Base-by-base conservation (phyloP, 1,140 invertebrate genomes). In the Drosophila biarmipes region DNA sequence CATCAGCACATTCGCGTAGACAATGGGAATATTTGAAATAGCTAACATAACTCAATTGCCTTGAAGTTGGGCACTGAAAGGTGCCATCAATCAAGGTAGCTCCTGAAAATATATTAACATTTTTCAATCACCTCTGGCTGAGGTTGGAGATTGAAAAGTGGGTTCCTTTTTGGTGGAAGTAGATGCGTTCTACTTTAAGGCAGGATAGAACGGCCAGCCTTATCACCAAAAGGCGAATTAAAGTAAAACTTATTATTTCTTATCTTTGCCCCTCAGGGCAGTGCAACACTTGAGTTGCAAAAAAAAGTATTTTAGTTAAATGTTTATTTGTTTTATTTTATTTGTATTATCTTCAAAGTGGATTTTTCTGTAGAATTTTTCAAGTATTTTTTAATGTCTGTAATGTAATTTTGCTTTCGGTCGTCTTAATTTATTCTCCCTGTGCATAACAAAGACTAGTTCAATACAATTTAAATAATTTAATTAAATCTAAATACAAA, bases 31-130 rank as follows among this genome's bases (percentile, higher is more conserved):
- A 58, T 67, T 57, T 75, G 35, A 75, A 75, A 75, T 75, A 27
- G 58, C 55, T 11, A 58, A 59, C 63, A 40, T 68, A 67, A 76
- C 46, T 76, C 62, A 68, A 76, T 76, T 76, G 73, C 63, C 24
- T 59, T 59, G 31, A 76, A 61, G 55, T 68, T 53, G 17, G 34
- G 24, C 24, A 15, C 21, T 49, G 57, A 67, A 49, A 31, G 29
- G 59, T 14, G 27, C 43, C 46, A 52, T 67, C 63, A 52, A 42
- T 63, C 58, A 62, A 34, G 12, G 53, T 10, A n/a, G 21, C 53
- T 12, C 11, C n/a, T 8, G n/a, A 14, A 43, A 62, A 63, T 63
- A 59, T 63, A 63, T 63, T 42, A 59, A 17, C 4, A 27, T 34
- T n/a, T 58, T 14, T 31, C 15, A 24, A 42, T 58, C 53, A 21